Base-by-base conservation (phyloP, 1,140 invertebrate genomes). In the Drosophila takahashii region DNA sequence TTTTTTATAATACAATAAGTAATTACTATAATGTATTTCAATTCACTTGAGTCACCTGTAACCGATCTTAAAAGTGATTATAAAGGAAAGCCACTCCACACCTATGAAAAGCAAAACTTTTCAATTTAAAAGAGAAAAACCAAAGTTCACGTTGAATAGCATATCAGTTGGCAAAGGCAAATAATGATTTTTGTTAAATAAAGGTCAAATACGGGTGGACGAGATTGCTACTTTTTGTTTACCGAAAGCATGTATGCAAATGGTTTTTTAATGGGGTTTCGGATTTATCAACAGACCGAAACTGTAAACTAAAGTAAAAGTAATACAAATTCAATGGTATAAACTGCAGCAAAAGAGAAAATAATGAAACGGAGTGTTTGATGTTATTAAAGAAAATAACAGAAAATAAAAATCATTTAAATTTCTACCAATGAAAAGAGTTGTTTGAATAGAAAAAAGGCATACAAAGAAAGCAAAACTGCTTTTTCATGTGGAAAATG, bases 111-210 rank as follows among this genome's bases (percentile, higher is more conserved):
- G 9, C 8, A 2, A 44, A 22, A 22, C 5, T 10, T 10, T 7
- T 13, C 13, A 26, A 45, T 45, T 45, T 15, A 53, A 59, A 34
- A 18, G 15, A 15, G 11, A 47, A 26, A 4, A n/a, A 26, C 2
- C 18, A 13, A 15, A 22, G 26, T 10, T 10, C 26, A 61, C 29
- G 56, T 16, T 50, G n/a, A 5, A 18, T 16, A 26, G 10, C 34
- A 60, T 52, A 60, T 52, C 57, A 37, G 26, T n/a, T 57, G 29
- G 34, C 13, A 8, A 54, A 39, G 18, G 22, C 50, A 56, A 39
- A 22, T 26, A 9, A 18, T 39, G 15, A 18, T 57, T 61, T 61
- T 61, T 11, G 32, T 26, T 29, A 39, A 61, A 56, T 36, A 39
- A 60, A 51, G 29, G 47, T 16, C 11, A 13, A 56, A 56, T 18